These are phyloP conservation scores for Haliaeetus leucogaster DNA, from an alignment of 2,113 vertebrate species.

Conservation along the genomic window DNA sequence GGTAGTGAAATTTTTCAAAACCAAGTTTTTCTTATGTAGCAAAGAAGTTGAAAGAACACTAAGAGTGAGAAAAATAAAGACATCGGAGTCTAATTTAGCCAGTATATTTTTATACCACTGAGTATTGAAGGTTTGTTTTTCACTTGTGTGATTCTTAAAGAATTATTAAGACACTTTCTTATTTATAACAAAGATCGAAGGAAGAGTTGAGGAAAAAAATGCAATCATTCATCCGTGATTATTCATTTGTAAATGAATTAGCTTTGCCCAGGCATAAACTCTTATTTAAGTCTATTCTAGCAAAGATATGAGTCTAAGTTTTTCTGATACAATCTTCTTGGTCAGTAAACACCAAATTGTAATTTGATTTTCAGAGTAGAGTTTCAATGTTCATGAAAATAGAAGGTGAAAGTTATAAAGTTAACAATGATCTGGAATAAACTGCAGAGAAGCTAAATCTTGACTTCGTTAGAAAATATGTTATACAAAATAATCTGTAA, in stretches of 20 bases:
- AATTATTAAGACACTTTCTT: background rate
- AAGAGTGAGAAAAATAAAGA: background rate
- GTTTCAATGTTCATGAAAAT: background rate
- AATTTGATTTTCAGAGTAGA: background rate
- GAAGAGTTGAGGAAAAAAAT: background rate
- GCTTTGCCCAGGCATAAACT: background rate
- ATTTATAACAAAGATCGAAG: background rate
- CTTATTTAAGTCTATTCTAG: background rate
- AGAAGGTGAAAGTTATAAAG: background rate
- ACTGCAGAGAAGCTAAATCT: background rate
- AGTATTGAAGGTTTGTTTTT: background rate
- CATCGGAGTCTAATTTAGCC: background rate
- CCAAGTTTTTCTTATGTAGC: background rate
- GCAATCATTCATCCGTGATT: background rate
- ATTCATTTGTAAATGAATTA: background rate
- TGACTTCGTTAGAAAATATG: background rate
- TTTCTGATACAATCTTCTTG: background rate
- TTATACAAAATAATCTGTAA: background rate
- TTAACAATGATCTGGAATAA: background rate
- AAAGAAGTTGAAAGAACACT: background rate
- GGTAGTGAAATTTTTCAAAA: background rate
- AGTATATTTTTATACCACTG: background rate
- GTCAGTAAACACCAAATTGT: background rate
- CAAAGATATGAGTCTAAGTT: background rate
- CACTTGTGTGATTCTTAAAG: background rate